A percentile compares a stretch with the other conserved stretches of the same genome.
phyloP scores from a whole-genome alignment of 2,888 invertebrate genomes.

The Caenorhabditis drosophilae region DNA sequence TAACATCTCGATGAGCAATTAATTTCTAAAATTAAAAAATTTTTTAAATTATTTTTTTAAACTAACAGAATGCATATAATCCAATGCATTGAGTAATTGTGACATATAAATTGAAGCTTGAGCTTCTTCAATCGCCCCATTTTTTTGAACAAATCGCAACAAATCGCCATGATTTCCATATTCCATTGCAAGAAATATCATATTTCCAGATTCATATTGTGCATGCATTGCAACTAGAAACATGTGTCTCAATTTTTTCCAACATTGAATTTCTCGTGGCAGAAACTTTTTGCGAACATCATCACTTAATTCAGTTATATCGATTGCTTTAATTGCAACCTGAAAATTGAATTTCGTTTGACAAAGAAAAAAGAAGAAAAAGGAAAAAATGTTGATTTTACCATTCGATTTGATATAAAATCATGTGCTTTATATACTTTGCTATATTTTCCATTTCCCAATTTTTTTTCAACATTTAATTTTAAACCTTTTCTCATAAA shows the following conservation, averaged over 20 bases:
- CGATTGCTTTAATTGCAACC: constrained; percentile 60
- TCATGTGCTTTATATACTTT: constrained; percentile 53
- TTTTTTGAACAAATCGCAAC: constrained; percentile 70
- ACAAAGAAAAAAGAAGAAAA: background rate
- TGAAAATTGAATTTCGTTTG: constrained; percentile 10
- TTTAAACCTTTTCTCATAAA: constrained; percentile 40
- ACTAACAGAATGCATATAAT: constrained; percentile 69
- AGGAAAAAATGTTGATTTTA: background rate
- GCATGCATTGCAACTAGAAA: constrained; percentile 36
- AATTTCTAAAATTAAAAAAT: constrained; percentile 44
- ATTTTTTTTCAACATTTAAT: constrained; percentile 24
- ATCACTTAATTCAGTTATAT: constrained; percentile 38
- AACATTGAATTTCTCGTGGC: constrained; percentile 60
- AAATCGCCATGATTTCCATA: constrained; percentile 71
- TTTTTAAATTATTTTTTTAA: background rate
- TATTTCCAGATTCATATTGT: constrained; percentile 42
- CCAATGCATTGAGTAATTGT: constrained; percentile 69
- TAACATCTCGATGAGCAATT: constrained; percentile 72
- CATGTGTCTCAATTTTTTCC: constrained; percentile 50
- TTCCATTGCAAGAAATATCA: constrained; percentile 70
- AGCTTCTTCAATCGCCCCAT: constrained; percentile 70
- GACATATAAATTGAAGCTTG: constrained; percentile 69
- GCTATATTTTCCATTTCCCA: constrained; percentile 61
- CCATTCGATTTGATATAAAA: constrained; percentile 15
- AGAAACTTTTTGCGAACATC: constrained; percentile 58